Evolutionary conservation across 2,797 vertebrate species (phyloP).

Genomic region (Zenarchopterus dispar): DNA sequence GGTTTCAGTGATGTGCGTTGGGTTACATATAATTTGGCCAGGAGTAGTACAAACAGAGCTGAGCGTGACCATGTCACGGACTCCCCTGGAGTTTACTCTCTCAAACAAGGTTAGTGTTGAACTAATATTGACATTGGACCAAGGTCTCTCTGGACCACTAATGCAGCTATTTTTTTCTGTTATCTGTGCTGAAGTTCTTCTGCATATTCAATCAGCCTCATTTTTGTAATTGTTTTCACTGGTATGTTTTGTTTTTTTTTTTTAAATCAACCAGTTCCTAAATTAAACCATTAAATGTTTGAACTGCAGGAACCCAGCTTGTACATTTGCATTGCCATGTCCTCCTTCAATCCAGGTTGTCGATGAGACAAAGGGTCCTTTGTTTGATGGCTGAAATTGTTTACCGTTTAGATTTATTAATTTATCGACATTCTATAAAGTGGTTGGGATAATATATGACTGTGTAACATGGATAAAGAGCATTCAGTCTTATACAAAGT

Average conservation of each 20-base stretch:
- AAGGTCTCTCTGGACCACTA: constrained; percentile 43
- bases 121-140: constrained; percentile 73
- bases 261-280: constrained; percentile 45
- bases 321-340: constrained; percentile 63
- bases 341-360: constrained; percentile 70
- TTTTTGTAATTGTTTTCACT: constrained; percentile 65
- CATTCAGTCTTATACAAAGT: constrained; percentile 46
- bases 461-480: constrained; percentile 6
- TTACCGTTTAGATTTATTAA: constrained; percentile 62
- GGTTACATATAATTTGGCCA: constrained; percentile 34
- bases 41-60: constrained; percentile 51
- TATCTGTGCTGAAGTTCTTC: constrained; percentile 21
- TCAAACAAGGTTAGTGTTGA: constrained; percentile 56
- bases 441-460: too few relatives aligned
- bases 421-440: constrained; percentile 38
- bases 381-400: constrained; percentile 65
- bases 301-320: constrained; percentile 43
- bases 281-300: constrained; percentile 52
- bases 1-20: constrained; percentile 38
- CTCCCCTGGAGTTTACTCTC: constrained; percentile 53
- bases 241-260: constrained; percentile 48
- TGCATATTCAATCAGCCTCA: constrained; percentile 34
- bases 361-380: constrained; percentile 72
- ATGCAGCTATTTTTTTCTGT: constrained; percentile 45
- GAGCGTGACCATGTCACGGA: constrained; percentile 47